These are phyloP conservation scores for Cyprinodon variegatus DNA, from an alignment of 2,113 vertebrate species.

Conservation along the genomic window DNA sequence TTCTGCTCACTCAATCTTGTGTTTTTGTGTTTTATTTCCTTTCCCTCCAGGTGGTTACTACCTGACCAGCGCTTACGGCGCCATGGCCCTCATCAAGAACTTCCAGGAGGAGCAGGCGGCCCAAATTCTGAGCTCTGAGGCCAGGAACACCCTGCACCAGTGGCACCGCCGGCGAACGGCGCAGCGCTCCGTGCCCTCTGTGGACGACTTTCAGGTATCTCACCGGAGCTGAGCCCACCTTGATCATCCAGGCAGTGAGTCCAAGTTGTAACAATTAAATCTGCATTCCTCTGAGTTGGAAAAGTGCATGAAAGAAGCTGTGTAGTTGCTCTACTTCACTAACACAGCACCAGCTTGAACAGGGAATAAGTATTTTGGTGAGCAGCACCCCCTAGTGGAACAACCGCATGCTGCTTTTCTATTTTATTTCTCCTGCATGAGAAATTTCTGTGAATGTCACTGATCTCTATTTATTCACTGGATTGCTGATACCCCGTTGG, in stretches of 20 bases:
- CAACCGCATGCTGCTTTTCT: conserved; percentile 20
- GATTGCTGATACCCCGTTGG: too few species aligned
- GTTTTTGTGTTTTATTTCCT: background rate
- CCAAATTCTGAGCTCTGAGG: conserved; percentile 88
- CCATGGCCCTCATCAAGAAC: conserved; percentile 95
- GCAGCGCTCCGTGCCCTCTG: conserved; percentile 85
- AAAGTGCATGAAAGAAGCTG: conserved; percentile 42
- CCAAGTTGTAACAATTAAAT: conserved; percentile 45
- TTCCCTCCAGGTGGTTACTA: conserved; percentile 89
- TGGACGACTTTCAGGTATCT: conserved; percentile 95
- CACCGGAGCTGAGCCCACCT: conserved; percentile 68
- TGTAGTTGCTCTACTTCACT: background rate
- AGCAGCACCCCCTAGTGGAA: conserved; percentile 33
- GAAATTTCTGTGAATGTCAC: background rate
- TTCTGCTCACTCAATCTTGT: too few species aligned
- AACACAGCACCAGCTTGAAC: conserved; percentile 33
- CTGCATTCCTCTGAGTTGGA: background rate
- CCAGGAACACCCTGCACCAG: conserved; percentile 92
- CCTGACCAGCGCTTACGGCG: conserved; percentile 94
- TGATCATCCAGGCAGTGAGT: conserved; percentile 74
- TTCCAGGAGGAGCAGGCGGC: conserved; percentile 97
- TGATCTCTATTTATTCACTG: too few species aligned
- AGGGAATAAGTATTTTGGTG: background rate
- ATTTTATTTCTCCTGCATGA: background rate
- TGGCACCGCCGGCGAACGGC: conserved; percentile 94